phyloP scores from a whole-genome alignment of 2,113 vertebrate genomes.

The Pagrus major region DNA sequence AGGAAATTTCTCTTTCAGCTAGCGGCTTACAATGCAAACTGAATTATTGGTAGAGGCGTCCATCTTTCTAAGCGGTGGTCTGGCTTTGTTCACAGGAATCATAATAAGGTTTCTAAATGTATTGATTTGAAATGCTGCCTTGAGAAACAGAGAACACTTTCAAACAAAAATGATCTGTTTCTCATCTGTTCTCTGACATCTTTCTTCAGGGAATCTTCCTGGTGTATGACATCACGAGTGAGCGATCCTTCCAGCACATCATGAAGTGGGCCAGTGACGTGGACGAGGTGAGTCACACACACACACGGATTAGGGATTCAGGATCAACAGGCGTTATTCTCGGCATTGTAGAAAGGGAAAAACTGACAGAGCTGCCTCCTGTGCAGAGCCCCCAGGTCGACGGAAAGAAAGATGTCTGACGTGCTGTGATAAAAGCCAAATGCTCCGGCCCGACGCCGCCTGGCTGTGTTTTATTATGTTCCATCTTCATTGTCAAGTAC shows the following conservation, averaged over 20 bases:
- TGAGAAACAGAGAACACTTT: not conserved
- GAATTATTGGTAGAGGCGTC: not conserved
- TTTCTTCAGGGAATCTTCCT: slow-evolving; percentile 93
- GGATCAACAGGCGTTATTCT: not conserved
- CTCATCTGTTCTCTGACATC: not conserved
- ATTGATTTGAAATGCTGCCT: slow-evolving; percentile 5
- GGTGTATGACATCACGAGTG: slow-evolving; percentile 97
- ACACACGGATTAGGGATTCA: slow-evolving; percentile 19
- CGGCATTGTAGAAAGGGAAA: not conserved
- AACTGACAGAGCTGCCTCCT: slow-evolving; percentile 1
- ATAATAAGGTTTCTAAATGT: not conserved
- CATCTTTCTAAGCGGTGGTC: slow-evolving; percentile 8
- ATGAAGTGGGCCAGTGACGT: slow-evolving; percentile 99
- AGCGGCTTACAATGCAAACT: slow-evolving; percentile 6
- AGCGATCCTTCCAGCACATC: slow-evolving; percentile 98
- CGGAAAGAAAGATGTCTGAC: slow-evolving; percentile 28
- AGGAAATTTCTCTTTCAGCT: slow-evolving; percentile 7
- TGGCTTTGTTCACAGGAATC: slow-evolving; percentile 28
- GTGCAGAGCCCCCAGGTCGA: slow-evolving; percentile 10
- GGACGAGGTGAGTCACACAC: slow-evolving; percentile 89
- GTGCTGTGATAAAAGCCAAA: slow-evolving; percentile 37
- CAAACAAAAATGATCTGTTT: not conserved
- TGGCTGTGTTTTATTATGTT: not conserved
- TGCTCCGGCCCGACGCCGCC: not conserved
- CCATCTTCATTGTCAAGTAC: slow-evolving; percentile 27